phyloP scores from a whole-genome alignment of 2,888 invertebrate species.

The Choreutis nemorana region DNA sequence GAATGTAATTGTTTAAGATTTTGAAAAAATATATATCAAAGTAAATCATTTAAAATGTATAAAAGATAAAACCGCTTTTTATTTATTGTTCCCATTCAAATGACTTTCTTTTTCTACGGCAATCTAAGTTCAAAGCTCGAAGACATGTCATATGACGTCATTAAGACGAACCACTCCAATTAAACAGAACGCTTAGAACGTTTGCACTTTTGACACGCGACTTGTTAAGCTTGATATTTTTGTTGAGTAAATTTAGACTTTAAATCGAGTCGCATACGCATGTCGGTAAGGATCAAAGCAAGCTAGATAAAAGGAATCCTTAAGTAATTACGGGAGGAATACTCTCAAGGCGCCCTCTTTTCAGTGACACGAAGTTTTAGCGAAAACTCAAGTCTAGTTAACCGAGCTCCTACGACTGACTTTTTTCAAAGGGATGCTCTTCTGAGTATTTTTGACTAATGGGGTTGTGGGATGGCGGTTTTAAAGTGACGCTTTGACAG shows the following conservation, averaged over 20 bases:
- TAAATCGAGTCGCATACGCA: too few species aligned
- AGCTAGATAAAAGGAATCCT: too few species aligned
- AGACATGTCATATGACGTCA: slow-evolving; percentile 40
- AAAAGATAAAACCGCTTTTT: slow-evolving; percentile 21
- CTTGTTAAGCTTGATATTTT: too few species aligned
- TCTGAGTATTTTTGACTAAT: too few species aligned
- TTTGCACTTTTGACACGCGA: too few species aligned
- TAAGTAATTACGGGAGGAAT: slow-evolving; percentile 36
- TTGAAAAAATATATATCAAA: slow-evolving; percentile 9
- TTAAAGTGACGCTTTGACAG: too few species aligned
- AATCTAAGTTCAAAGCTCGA: slow-evolving; percentile 46
- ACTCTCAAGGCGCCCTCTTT: slow-evolving; percentile 18
- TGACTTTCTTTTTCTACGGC: too few species aligned
- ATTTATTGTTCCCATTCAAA: too few species aligned
- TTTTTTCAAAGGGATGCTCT: slow-evolving; percentile 21
- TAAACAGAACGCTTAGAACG: slow-evolving; percentile 46
- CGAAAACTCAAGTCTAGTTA: slow-evolving; percentile 22
- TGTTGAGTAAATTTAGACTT: too few species aligned
- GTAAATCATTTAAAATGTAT: slow-evolving; percentile 9
- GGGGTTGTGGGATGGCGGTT: too few species aligned
- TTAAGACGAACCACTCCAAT: slow-evolving; percentile 51
- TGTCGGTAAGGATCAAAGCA: too few species aligned
- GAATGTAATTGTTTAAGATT: too few species aligned
- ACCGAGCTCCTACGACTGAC: slow-evolving; percentile 19
- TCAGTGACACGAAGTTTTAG: slow-evolving; percentile 20